Conservation (phyloP, 2,888 invertebrate species). For the Phortica okadai region DNA sequence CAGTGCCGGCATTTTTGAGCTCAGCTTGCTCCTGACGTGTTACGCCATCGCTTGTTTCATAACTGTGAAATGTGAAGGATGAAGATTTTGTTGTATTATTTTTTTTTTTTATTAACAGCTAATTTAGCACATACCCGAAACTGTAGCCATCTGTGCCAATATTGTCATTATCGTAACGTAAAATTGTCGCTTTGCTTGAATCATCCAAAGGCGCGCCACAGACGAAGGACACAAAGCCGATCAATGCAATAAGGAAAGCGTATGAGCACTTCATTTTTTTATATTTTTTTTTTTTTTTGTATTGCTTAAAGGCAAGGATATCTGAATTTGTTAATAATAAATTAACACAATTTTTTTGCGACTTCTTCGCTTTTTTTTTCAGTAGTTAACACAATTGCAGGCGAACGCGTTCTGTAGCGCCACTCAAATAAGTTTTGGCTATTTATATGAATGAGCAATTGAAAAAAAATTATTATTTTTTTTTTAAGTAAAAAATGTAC, state of each 20-base stretch:
- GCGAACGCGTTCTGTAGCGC: constrained; percentile 54
- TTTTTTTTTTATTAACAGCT: background rate
- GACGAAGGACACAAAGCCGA: constrained; percentile 50
- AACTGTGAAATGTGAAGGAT: constrained; percentile 38
- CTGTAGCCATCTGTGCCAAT: constrained; percentile 69
- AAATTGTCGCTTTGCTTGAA: constrained; percentile 78
- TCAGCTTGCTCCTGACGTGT: constrained; percentile 43
- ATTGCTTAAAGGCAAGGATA: constrained; percentile 12
- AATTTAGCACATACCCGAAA: constrained; percentile 61
- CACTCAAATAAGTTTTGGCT: constrained; percentile 53
- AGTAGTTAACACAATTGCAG: constrained; percentile 60
- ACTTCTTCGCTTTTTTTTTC: background rate
- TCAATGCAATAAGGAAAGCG: constrained; percentile 55
- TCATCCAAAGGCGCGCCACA: constrained; percentile 65
- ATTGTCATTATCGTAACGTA: constrained; percentile 80
- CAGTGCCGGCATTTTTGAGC: constrained; percentile 69
- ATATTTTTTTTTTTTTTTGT: background rate
- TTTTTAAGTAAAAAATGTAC: too few relatives aligned
- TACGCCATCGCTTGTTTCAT: constrained; percentile 61
- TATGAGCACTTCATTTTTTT: constrained; percentile 64
- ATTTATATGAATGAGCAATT: constrained; percentile 55
- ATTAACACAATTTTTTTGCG: too few relatives aligned
- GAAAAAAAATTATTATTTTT: constrained; percentile 26
- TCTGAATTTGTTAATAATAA: background rate
- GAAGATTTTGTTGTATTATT: background rate